Evolutionary conservation across 1,140 invertebrate species (phyloP).

Genomic region (Triops cancriformis): DNA sequence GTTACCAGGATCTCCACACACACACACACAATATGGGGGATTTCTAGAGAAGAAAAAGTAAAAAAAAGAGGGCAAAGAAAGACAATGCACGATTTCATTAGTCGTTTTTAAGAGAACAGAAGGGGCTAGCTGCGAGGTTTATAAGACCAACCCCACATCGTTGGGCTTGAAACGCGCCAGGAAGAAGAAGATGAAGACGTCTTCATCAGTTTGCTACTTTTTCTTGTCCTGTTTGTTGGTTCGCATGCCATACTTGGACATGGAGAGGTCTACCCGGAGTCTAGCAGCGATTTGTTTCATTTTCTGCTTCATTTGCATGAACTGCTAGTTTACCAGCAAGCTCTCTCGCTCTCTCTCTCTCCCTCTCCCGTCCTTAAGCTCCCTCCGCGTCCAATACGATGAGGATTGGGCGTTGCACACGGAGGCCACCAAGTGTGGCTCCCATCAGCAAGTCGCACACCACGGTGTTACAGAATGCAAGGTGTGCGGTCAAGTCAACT

Average conservation of each 20-base stretch:
- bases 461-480: slow-evolving; percentile 13
- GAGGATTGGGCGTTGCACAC: slow-evolving; percentile 12
- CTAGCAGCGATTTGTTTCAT: slow-evolving; percentile 11
- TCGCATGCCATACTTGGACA: slow-evolving; percentile 2
- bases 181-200: neutral
- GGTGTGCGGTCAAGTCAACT: neutral
- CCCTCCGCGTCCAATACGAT: slow-evolving; percentile 1
- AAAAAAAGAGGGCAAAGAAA: neutral
- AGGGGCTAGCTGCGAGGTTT: neutral
- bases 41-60: neutral
- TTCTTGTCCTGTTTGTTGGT: neutral
- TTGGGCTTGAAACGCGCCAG: neutral
- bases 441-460: slow-evolving; percentile 12
- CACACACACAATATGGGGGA: neutral
- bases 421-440: slow-evolving; percentile 8
- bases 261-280: slow-evolving; percentile 7
- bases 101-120: neutral
- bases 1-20: neutral
- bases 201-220: slow-evolving; percentile 1
- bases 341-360: slow-evolving; percentile 1
- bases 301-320: slow-evolving; percentile 14
- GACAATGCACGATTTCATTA: neutral
- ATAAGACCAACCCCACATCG: neutral
- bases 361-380: neutral
- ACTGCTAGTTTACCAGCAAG: slow-evolving; percentile 13